Evolutionary conservation across 2,797 vertebrate species (phyloP), one percentile per base, ranked within the genome.

Genomic region (Phalloptychus januarius): DNA sequence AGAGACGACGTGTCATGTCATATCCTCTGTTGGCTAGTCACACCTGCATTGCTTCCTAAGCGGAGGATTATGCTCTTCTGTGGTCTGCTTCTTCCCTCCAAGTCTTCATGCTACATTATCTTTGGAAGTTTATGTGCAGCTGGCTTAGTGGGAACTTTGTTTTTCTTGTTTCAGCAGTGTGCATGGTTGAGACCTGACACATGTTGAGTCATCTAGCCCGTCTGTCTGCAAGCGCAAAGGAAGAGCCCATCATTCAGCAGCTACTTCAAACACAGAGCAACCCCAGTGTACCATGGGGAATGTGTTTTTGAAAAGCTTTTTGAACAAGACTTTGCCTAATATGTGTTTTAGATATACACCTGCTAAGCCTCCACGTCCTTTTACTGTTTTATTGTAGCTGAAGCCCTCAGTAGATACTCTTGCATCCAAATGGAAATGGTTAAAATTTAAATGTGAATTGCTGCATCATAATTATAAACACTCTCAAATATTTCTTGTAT

Each of bases 201-300:
- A 72, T 77, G 81, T 79, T 94, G 93, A 94, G 87, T 94, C 92
- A 93, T 88, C 86, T 81, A 70, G 70, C 85, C 67, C 78, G 82
- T 84, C 69, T 79, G 58, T 81, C 89, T 81, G 79, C 52, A 46
- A 83, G 83, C 87, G 90, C 89, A 93, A 92, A 94, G 89, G 87
- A 89, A 89, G 80, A 87, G 85, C 76, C 82, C 40, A 79, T 94
- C 94, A 93, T 78, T 95, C 92, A 93, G 44, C 91, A 75, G 86
- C 89, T 83, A 84, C 89, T 87, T 88, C 83, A 85, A 84, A 86
- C 79, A 81, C 87, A 90, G 83, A 84, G 79, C 83, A 82, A 75
- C 67, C 28, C 86, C 78, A 87, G 81, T 86, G 87, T 87, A 83
- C 79, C 61, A 13, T 86, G 80, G 78, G 79, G 87, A 88, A 85